A percentile compares a stretch with the other conserved stretches of the same genome.
These are phyloP conservation scores for Notolepis coatsorum DNA, from an alignment of 2,797 vertebrate species.

Conservation along the genomic window DNA sequence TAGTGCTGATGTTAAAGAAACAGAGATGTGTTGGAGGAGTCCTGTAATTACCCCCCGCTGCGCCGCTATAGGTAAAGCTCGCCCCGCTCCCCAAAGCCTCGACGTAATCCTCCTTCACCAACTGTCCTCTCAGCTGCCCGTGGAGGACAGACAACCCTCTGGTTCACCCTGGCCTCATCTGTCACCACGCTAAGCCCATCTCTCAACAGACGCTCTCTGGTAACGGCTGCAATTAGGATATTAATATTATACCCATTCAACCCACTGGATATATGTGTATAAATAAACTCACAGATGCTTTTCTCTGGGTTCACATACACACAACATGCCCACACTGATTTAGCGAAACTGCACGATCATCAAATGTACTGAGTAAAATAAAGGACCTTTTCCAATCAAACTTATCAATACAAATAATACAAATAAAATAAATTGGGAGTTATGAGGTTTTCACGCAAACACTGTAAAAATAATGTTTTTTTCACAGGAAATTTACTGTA, in stretches of 20 bases:
- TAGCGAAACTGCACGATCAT: no score
- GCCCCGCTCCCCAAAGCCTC: conserved; percentile 47
- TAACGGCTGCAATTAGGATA: conserved; percentile 72
- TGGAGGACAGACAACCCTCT: conserved; percentile 73
- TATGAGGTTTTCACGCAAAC: no score
- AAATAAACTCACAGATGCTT: conserved; percentile 68
- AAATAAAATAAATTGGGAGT: no score
- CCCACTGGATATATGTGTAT: conserved; percentile 58
- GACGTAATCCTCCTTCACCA: background rate
- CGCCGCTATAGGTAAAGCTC: conserved; percentile 41
- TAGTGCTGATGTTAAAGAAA: background rate
- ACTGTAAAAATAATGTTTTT: no score
- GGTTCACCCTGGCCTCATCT: conserved; percentile 75
- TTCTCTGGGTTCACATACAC: conserved; percentile 4
- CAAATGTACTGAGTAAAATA: no score
- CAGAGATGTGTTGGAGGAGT: no score
- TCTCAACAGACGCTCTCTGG: conserved; percentile 58
- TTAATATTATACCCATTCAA: conserved; percentile 74
- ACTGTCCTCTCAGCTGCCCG: conserved; percentile 63
- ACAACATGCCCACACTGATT: conserved; percentile 17
- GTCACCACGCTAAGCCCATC: conserved; percentile 67
- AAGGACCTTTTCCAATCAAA: no score
- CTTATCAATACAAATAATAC: no score
- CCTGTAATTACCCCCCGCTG: conserved; percentile 43
- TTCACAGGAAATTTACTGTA: no score